Conservation (phyloP, 2,113 vertebrate species). For the Vicugna pacos region DNA sequence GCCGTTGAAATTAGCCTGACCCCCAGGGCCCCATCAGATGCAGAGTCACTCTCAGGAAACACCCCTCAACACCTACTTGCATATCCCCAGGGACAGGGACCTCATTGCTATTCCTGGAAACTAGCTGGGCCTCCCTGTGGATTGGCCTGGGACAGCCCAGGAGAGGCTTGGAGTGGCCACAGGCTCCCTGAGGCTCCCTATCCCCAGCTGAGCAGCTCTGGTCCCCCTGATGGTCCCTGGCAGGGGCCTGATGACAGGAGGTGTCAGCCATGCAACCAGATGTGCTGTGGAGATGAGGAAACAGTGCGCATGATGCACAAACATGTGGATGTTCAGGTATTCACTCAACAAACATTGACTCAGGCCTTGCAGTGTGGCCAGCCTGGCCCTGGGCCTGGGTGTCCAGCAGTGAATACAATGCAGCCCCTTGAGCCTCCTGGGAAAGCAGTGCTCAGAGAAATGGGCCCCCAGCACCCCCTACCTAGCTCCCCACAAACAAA, state of each 20-base stretch:
- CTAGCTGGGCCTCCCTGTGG: background rate
- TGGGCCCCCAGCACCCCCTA: fast-evolving
- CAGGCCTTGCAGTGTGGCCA: background rate
- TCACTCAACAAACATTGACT: background rate
- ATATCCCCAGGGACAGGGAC: background rate
- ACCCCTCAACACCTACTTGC: background rate
- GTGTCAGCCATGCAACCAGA: background rate
- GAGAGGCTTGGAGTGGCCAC: background rate
- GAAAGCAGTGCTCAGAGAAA: background rate
- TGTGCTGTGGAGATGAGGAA: background rate
- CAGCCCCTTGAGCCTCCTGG: background rate
- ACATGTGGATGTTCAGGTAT: background rate
- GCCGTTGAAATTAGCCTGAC: background rate
- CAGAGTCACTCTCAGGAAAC: background rate
- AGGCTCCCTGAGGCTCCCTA: background rate
- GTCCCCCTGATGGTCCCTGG: background rate
- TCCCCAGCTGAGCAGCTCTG: background rate
- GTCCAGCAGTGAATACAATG: background rate
- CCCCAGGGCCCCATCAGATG: background rate
- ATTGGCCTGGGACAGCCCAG: background rate
- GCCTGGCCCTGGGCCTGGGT: background rate
- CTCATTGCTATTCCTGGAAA: background rate
- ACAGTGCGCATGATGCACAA: too few species aligned
- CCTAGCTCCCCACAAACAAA: fast-evolving
- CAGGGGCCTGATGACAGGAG: background rate